Evolutionary conservation across 2,888 invertebrate species (phyloP).

Genomic region (Drosophila anomelani): DNA sequence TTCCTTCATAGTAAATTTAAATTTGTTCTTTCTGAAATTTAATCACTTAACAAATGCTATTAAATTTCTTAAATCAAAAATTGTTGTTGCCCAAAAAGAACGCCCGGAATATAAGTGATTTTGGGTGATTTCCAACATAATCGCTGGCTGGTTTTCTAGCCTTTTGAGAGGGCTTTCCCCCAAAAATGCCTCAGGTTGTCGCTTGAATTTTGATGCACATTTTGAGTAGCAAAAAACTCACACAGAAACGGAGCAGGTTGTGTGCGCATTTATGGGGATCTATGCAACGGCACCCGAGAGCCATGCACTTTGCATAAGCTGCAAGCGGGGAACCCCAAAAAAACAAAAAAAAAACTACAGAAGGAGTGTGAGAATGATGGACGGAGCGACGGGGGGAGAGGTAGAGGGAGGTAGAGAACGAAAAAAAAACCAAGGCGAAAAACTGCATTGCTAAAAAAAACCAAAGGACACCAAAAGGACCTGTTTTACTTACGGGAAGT

Average conservation of each 20-base stretch:
- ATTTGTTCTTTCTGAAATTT: neutral
- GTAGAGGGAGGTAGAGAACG: neutral
- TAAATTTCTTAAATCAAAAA: neutral
- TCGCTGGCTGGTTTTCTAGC: conserved; percentile 33
- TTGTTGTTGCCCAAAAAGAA: neutral
- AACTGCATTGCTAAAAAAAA: neutral
- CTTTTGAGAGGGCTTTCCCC: conserved; percentile 3
- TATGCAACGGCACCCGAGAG: conserved; percentile 41
- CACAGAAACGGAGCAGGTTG: neutral
- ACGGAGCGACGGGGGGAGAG: neutral
- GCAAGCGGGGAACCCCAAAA: conserved; percentile 29
- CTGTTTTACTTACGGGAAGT: neutral
- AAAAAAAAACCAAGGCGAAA: neutral
- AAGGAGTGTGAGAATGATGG: no score
- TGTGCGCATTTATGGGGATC: conserved; percentile 26
- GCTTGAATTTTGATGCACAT: conserved; percentile 33
- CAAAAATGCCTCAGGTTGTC: conserved; percentile 14
- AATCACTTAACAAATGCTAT: neutral
- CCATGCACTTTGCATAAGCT: conserved; percentile 71
- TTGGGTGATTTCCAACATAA: conserved; percentile 17
- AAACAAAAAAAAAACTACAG: conserved; percentile 1
- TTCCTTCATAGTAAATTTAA: no score
- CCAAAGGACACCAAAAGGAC: no score
- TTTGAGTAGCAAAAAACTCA: conserved; percentile 18
- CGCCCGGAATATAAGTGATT: neutral